Evolutionary conservation across 2,113 vertebrate species (phyloP).

Genomic region (Thymallus thymallus): DNA sequence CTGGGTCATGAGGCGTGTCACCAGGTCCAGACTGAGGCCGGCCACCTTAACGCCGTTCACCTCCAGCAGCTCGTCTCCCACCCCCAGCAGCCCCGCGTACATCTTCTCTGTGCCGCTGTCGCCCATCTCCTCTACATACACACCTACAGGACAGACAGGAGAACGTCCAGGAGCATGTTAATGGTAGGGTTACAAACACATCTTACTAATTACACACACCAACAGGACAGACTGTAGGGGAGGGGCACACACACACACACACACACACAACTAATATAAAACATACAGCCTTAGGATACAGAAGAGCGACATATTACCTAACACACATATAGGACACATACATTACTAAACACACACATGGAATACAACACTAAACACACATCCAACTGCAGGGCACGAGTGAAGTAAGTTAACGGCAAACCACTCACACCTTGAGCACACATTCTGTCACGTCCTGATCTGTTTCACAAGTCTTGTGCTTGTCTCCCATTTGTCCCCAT

Average conservation of each 20-base stretch:
- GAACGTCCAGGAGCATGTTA: background rate
- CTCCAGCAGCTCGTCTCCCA: constrained; percentile 88
- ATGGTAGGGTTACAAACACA: background rate
- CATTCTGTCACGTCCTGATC: no score
- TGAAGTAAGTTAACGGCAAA: no score
- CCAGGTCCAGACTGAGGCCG: constrained; percentile 72
- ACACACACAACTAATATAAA: background rate
- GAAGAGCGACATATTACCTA: no score
- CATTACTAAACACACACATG: background rate
- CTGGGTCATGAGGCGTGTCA: constrained; percentile 70
- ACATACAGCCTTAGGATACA: background rate
- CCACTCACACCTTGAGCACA: no score
- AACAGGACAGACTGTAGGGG: no score
- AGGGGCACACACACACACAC: background rate
- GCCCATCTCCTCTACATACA: constrained; percentile 84
- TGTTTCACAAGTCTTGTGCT: no score
- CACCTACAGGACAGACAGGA: constrained; percentile 63
- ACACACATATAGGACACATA: background rate
- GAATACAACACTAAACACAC: background rate
- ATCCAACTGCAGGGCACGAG: no score
- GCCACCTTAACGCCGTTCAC: constrained; percentile 81
- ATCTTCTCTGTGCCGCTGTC: constrained; percentile 79
- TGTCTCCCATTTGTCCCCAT: no score
- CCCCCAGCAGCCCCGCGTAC: constrained; percentile 80
- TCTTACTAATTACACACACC: no score